These are phyloP conservation scores for Sialis lutaria DNA, from an alignment of 2,888 invertebrate species.

Conservation along the genomic window DNA sequence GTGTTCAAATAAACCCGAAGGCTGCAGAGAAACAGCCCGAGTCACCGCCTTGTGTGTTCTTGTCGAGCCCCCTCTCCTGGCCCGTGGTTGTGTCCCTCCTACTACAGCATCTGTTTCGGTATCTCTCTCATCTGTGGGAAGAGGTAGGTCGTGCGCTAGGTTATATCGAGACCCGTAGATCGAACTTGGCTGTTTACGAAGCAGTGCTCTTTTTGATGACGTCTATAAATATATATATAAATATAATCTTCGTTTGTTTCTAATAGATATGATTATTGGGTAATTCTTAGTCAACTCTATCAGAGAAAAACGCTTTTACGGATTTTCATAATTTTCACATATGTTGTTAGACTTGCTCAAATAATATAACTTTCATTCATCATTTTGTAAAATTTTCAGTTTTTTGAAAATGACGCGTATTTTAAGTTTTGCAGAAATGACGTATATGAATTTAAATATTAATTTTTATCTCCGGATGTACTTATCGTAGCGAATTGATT, in stretches of 20 bases:
- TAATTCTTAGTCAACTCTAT: no score
- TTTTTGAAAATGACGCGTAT: no score
- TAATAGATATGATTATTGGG: background rate
- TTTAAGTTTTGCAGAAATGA: no score
- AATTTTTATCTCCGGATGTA: no score
- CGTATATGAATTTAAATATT: no score
- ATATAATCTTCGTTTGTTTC: background rate
- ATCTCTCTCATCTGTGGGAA: slow-evolving; percentile 38
- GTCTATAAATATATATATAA: slow-evolving; percentile 12
- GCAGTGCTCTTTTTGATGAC: slow-evolving; percentile 23
- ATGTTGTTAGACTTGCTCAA: no score
- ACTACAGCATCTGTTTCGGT: slow-evolving; percentile 23
- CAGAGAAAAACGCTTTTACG: no score
- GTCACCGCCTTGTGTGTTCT: slow-evolving; percentile 15
- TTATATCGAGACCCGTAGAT: slow-evolving; percentile 33
- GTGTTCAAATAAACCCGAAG: slow-evolving; percentile 12
- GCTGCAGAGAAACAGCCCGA: slow-evolving; percentile 22
- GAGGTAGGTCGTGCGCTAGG: slow-evolving; percentile 36
- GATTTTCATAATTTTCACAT: no score
- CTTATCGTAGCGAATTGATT: no score
- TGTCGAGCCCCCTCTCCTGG: background rate
- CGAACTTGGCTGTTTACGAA: slow-evolving; percentile 29
- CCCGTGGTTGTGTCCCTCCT: slow-evolving; percentile 8
- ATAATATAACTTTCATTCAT: no score
- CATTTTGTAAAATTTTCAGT: no score